These are phyloP conservation scores for Chelmon rostratus DNA, from an alignment of 2,797 vertebrate species.

Conservation along the genomic window DNA sequence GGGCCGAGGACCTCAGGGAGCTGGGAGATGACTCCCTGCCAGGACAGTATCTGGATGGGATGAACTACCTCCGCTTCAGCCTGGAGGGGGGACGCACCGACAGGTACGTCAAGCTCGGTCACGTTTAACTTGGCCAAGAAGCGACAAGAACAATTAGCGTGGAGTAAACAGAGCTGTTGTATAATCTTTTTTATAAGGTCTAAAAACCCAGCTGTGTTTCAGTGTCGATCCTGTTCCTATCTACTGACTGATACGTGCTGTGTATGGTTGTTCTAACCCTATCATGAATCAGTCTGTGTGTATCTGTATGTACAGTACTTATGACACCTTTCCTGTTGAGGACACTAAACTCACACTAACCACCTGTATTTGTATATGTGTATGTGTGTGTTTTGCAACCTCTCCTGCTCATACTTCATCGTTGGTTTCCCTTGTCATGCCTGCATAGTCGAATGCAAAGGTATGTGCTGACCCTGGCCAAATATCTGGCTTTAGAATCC, in stretches of 20 bases:
- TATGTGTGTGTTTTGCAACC: conserved; percentile 49
- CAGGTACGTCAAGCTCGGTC: conserved; percentile 84
- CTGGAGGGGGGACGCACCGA: conserved; percentile 93
- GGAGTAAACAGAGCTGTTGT: neutral
- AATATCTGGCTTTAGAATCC: neutral
- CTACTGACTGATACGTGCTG: neutral
- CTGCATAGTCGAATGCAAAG: conserved; percentile 72
- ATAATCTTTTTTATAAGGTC: neutral
- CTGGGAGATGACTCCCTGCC: conserved; percentile 97
- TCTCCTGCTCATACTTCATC: conserved; percentile 65
- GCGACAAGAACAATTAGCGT: too few relatives aligned
- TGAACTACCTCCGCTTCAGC: conserved; percentile 97
- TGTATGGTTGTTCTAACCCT: neutral
- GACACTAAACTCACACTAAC: conserved; percentile 45
- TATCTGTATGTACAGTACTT: neutral
- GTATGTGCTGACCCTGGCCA: conserved; percentile 61
- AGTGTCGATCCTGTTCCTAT: neutral
- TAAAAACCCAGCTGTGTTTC: neutral
- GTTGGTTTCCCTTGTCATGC: conserved; percentile 57
- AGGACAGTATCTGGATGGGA: conserved; percentile 96
- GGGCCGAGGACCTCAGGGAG: conserved; percentile 95
- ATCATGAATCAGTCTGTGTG: neutral
- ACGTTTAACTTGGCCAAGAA: neutral
- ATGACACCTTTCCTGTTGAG: conserved; percentile 1
- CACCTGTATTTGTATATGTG: conserved; percentile 49